These are phyloP conservation scores for Corapipo altera DNA, from an alignment of 2,113 vertebrate genomes.

Conservation along the genomic window DNA sequence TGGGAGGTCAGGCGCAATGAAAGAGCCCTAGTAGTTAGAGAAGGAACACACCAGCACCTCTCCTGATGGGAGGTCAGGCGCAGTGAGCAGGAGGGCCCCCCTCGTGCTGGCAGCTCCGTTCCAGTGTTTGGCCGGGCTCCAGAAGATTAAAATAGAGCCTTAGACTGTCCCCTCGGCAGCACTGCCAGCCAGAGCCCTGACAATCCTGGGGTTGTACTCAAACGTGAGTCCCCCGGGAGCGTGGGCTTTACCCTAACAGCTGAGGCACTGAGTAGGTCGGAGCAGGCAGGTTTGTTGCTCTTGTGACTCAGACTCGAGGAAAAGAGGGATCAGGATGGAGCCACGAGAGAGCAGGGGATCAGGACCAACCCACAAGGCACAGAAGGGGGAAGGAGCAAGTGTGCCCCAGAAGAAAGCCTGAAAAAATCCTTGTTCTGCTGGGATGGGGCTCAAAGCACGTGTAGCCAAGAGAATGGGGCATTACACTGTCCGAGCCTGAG, in stretches of 20 bases:
- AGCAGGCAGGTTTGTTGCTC: conserved; percentile 26
- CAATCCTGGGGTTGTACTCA: conserved; percentile 68
- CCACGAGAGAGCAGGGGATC: conserved; percentile 16
- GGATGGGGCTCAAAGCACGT: background rate
- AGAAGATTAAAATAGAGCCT: conserved; percentile 71
- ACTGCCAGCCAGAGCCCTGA: conserved; percentile 54
- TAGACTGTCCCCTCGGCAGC: conserved; percentile 65
- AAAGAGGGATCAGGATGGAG: conserved; percentile 44
- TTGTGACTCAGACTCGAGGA: conserved; percentile 31
- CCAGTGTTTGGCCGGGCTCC: conserved; percentile 53
- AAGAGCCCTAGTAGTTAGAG: conserved; percentile 62
- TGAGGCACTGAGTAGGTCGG: conserved; percentile 44
- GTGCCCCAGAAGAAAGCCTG: background rate
- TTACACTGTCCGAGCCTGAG: background rate
- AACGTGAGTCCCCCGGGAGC: conserved; percentile 49
- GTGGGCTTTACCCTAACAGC: conserved; percentile 57
- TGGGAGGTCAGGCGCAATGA: conserved; percentile 68
- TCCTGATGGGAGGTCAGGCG: conserved; percentile 67
- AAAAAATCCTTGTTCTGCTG: background rate
- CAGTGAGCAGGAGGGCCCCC: conserved; percentile 61
- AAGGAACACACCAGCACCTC: conserved; percentile 65
- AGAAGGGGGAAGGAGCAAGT: background rate
- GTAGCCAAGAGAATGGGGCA: rapidly evolving
- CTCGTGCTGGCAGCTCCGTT: conserved; percentile 62
- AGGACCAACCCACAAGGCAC: background rate